A percentile compares a stretch with the other conserved stretches of the same genome.
Evolutionary conservation across 35 echinoderm and acorn worm species (phyloP).

Genomic region (Ptychodera flava): DNA sequence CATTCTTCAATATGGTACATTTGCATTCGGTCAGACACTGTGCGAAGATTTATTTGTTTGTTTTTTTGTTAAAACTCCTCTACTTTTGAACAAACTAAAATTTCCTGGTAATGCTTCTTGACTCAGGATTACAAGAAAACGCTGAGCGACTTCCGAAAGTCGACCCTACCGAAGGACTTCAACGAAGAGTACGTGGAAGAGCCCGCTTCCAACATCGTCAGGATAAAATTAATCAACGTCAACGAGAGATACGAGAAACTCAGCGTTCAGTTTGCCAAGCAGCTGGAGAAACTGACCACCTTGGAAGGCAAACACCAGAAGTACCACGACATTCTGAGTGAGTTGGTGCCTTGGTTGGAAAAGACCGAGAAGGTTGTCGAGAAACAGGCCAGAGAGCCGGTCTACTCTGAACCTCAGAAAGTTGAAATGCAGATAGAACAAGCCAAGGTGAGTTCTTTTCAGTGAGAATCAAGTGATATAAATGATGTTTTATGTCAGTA

Average conservation of each 20-base stretch:
- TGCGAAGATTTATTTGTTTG: too few species aligned
- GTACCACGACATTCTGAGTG: neutral
- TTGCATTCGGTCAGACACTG: too few species aligned
- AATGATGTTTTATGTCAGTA: too few species aligned
- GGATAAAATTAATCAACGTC: conserved; percentile 51
- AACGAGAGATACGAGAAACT: conserved; percentile 75
- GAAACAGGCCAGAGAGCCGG: conserved; percentile 64
- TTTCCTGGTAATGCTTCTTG: too few species aligned
- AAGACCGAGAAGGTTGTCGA: conserved; percentile 62
- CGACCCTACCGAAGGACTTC: conserved; percentile 79
- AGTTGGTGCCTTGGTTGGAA: conserved; percentile 48
- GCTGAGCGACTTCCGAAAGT: conserved; percentile 66
- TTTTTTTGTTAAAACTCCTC: too few species aligned
- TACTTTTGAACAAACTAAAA: too few species aligned
- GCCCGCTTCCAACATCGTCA: conserved; percentile 61
- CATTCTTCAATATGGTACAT: too few species aligned
- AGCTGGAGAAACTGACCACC: neutral
- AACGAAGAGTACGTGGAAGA: conserved; percentile 88
- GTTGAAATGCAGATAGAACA: conserved; percentile 87
- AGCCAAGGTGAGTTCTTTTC: conserved; percentile 56
- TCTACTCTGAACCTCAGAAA: conserved; percentile 66
- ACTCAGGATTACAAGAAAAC: conserved; percentile 68
- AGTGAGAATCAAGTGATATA: too few species aligned
- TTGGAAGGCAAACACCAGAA: neutral
- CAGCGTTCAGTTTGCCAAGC: conserved; percentile 54